Conservation (phyloP, 2,113 vertebrate species). For the Neodon shergylaensis region DNA sequence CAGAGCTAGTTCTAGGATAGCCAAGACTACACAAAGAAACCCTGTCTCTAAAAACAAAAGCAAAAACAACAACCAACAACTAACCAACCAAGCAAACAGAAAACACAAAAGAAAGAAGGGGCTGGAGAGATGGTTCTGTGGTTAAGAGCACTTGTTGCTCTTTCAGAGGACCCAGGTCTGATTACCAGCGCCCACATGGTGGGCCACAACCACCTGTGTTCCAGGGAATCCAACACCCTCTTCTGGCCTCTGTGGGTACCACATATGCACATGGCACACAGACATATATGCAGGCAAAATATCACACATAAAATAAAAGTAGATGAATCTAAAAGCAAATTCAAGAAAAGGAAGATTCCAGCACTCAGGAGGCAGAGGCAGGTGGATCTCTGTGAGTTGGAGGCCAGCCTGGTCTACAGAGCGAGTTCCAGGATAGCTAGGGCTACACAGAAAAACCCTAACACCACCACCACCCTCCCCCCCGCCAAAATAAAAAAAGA, state of each 20-base stretch:
- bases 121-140: background rate
- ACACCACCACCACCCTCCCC: too few species aligned
- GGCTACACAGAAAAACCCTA: background rate
- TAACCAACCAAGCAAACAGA: too few species aligned
- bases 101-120: background rate
- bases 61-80: background rate
- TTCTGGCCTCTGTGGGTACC: background rate
- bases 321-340: background rate
- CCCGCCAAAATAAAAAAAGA: too few species aligned
- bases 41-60: background rate
- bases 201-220: background rate
- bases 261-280: background rate
- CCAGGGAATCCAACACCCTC: background rate
- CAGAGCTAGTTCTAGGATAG: background rate
- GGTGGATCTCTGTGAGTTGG: background rate
- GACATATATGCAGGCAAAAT: background rate
- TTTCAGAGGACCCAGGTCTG: background rate
- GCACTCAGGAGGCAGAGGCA: background rate
- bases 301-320: background rate
- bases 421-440: background rate
- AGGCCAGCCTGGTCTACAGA: background rate
- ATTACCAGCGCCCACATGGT: background rate
- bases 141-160: background rate
- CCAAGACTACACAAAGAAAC: background rate
- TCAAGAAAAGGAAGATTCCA: background rate